Percentiles rank a stretch among this genome's conserved stretches.
These are phyloP conservation scores for Plecotus auritus DNA, from an alignment of 2,113 vertebrate species.

Conservation along the genomic window DNA sequence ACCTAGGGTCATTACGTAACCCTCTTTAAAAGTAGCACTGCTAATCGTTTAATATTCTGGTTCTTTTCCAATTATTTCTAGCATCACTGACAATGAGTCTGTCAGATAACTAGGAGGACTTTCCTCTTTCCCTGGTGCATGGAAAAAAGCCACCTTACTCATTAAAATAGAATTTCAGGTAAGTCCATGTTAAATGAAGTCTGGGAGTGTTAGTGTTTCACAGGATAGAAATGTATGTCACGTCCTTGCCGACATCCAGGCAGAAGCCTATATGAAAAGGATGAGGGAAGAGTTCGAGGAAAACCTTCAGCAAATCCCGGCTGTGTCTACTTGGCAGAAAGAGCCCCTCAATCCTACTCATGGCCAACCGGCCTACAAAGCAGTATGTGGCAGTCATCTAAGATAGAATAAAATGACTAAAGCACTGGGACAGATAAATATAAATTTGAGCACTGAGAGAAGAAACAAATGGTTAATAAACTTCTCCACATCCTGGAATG, in stretches of 20 bases:
- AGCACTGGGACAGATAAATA: neutral
- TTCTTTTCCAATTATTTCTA: neutral
- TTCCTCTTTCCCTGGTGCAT: neutral
- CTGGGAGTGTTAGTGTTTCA: neutral
- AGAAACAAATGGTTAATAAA: too few relatives aligned
- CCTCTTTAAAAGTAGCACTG: neutral
- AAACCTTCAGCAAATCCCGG: neutral
- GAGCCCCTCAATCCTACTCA: neutral
- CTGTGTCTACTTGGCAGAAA: neutral
- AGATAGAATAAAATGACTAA: neutral
- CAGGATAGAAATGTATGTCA: neutral
- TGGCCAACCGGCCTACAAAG: too few relatives aligned
- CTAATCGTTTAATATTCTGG: neutral
- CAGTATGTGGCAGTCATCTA: rapidly evolving
- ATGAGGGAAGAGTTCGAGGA: neutral
- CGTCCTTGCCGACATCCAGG: neutral
- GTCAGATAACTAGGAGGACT: neutral
- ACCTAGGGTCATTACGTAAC: rapidly evolving
- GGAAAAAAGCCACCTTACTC: neutral
- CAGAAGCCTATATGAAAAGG: neutral
- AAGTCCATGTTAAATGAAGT: neutral
- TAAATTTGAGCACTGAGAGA: neutral
- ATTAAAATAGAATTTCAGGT: neutral
- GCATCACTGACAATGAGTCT: neutral
- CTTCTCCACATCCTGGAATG: neutral